phyloP scores from a whole-genome alignment of 2,888 invertebrate species.

The Lasioglossum lativentre region DNA sequence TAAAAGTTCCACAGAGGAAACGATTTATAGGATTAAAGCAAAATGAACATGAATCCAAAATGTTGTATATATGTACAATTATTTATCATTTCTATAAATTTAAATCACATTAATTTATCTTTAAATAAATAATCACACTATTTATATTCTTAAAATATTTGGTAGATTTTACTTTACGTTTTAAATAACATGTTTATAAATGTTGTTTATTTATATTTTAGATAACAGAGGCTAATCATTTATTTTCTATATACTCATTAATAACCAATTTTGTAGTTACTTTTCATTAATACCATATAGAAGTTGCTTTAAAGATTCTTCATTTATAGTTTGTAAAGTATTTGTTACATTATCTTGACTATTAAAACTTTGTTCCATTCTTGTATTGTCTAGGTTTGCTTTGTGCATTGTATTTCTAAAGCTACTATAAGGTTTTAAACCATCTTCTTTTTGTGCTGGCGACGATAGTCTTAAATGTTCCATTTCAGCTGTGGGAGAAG shows the following conservation, averaged over 20 bases:
- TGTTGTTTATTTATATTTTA: slow-evolving; percentile 34
- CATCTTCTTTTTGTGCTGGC: slow-evolving; percentile 48
- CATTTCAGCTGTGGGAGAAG: slow-evolving; percentile 89
- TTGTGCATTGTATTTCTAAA: slow-evolving; percentile 43
- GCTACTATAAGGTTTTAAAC: slow-evolving; percentile 42
- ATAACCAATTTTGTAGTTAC: slow-evolving; percentile 44
- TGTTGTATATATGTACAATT: slow-evolving; percentile 1
- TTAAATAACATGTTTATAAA: slow-evolving; percentile 6
- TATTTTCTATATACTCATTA: neutral
- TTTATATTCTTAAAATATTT: slow-evolving; percentile 10
- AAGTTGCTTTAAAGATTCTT: slow-evolving; percentile 85
- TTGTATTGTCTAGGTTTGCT: slow-evolving; percentile 64
- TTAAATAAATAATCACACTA: neutral
- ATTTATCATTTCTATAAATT: slow-evolving; percentile 9
- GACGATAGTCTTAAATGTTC: slow-evolving; percentile 87
- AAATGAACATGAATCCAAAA: neutral
- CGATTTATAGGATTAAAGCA: neutral
- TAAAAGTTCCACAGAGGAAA: neutral
- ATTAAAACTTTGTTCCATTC: slow-evolving; percentile 65
- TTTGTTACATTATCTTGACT: slow-evolving; percentile 63
- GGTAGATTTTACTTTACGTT: neutral
- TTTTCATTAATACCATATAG: slow-evolving; percentile 82
- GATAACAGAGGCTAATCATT: slow-evolving; percentile 13
- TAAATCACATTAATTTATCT: slow-evolving; percentile 5
- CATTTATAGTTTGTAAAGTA: slow-evolving; percentile 84